Evolutionary conservation across 2,888 invertebrate genomes (phyloP).

Genomic region (Lithosia quadra): DNA sequence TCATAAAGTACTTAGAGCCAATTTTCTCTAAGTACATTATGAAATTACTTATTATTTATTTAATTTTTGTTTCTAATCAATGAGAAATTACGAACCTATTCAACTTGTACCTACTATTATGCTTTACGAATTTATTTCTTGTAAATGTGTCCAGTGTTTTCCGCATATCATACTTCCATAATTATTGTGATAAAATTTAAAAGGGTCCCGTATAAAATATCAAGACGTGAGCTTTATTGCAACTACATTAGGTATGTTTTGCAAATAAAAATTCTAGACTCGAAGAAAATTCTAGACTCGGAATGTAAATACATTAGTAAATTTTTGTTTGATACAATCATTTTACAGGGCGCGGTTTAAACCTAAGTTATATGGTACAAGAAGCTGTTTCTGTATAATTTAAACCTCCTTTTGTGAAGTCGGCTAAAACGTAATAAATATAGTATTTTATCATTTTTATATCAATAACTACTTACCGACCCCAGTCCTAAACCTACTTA

Average conservation of each 20-base stretch:
- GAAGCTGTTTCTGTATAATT: too few species aligned
- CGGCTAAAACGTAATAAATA: too few species aligned
- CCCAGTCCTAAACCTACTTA: too few species aligned
- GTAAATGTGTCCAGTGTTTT: conserved; percentile 26
- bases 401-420: too few species aligned
- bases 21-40: neutral
- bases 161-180: conserved; percentile 41
- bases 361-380: too few species aligned
- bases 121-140: conserved; percentile 32
- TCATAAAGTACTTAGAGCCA: too few species aligned
- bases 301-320: too few species aligned
- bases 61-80: neutral
- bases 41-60: conserved; percentile 1
- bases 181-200: conserved; percentile 43
- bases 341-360: too few species aligned
- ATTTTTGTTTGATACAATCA: too few species aligned
- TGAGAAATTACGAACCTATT: conserved; percentile 13
- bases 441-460: too few species aligned
- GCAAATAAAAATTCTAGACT: neutral
- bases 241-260: conserved; percentile 11
- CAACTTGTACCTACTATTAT: conserved; percentile 21
- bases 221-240: neutral
- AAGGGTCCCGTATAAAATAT: conserved; percentile 27
- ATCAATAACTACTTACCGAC: too few species aligned
- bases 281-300: too few species aligned